phyloP scores from a whole-genome alignment of 2,797 vertebrate genomes.

The Notoglanidium macrostoma region DNA sequence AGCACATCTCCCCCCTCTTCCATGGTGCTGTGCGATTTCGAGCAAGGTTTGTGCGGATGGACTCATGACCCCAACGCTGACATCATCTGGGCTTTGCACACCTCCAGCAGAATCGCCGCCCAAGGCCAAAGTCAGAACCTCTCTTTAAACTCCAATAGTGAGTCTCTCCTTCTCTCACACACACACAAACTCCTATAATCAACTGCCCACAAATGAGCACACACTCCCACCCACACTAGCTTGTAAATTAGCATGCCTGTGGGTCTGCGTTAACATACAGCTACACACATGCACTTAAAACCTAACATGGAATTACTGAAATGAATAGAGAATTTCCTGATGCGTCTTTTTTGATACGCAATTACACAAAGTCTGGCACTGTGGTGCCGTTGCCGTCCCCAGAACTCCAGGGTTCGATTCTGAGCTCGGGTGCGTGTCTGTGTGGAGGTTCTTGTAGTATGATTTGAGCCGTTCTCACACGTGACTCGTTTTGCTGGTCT shows the following conservation, averaged over 20 bases:
- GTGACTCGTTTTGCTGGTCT: not conserved
- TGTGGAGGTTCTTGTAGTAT: no score
- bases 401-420: not conserved
- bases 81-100: conserved; percentile 83
- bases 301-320: not conserved
- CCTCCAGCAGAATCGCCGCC: conserved; percentile 63
- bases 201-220: not conserved
- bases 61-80: conserved; percentile 82
- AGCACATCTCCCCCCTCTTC: conserved; percentile 66
- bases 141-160: conserved; percentile 55
- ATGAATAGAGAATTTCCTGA: not conserved
- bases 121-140: conserved; percentile 57
- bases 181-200: conserved; percentile 12
- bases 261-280: conserved; percentile 9
- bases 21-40: conserved; percentile 88
- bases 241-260: conserved; percentile 6
- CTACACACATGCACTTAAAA: not conserved
- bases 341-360: not conserved
- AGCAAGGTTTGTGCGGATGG: conserved; percentile 87
- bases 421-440: not conserved
- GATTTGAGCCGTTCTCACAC: no score
- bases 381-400: not conserved
- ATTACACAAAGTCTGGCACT: not conserved
- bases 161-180: conserved; percentile 26
- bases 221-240: conserved; percentile 25